phyloP scores from a whole-genome alignment of 2,888 invertebrate genomes.

The Eupithecia inturbata region DNA sequence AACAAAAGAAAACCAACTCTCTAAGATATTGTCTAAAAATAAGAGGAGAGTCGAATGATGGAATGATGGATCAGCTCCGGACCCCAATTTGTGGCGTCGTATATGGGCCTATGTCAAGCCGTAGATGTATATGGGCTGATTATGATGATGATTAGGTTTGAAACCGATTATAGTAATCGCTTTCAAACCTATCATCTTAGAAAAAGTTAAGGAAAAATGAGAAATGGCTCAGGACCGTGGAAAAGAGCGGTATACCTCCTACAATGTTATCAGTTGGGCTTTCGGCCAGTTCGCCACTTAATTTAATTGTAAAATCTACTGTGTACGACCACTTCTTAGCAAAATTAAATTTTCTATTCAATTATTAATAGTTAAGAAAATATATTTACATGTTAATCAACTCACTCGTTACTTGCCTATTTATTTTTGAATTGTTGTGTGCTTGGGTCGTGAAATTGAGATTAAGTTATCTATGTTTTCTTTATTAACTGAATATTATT shows the following conservation, averaged over 20 bases:
- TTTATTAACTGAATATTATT: neutral
- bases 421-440: neutral
- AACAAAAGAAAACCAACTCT: too few relatives aligned
- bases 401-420: neutral
- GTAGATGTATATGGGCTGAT: too few relatives aligned
- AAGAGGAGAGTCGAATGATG: too few relatives aligned
- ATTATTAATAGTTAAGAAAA: neutral
- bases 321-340: constrained; percentile 25
- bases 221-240: constrained; percentile 3
- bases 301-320: constrained; percentile 36
- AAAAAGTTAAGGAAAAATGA: neutral
- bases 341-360: constrained; percentile 34
- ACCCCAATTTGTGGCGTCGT: too few relatives aligned
- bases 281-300: constrained; percentile 35
- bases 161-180: too few relatives aligned
- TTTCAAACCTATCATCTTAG: neutral
- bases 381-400: neutral
- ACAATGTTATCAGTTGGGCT: constrained; percentile 36
- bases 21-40: too few relatives aligned
- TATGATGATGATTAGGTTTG: too few relatives aligned
- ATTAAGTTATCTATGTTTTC: neutral
- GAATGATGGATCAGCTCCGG: too few relatives aligned
- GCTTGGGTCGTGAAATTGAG: neutral
- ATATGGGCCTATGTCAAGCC: too few relatives aligned
- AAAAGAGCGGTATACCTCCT: neutral